Conservation (phyloP, 1,140 invertebrate species). For the Physella acuta region DNA sequence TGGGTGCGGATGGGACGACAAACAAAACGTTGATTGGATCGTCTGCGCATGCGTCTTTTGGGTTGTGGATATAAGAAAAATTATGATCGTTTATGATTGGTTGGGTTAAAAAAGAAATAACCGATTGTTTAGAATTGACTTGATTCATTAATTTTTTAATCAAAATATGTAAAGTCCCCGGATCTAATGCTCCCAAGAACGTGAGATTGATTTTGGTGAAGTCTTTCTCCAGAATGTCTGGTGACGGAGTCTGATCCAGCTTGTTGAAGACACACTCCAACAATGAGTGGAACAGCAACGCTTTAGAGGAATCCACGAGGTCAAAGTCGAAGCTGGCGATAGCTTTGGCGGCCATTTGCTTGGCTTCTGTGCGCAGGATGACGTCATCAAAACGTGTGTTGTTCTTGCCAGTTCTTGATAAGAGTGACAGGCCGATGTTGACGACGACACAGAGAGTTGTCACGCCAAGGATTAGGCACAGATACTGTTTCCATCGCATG, state of each 20-base stretch:
- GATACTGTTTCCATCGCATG: too few relatives aligned
- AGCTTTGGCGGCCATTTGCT: background rate
- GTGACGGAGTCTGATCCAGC: background rate
- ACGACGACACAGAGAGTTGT: too few relatives aligned
- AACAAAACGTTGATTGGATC: slow-evolving; percentile 1
- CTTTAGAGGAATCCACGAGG: background rate
- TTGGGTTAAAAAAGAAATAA: background rate
- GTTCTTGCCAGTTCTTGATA: too few relatives aligned
- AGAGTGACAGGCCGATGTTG: too few relatives aligned
- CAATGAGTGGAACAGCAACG: background rate
- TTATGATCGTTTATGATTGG: slow-evolving; percentile 13
- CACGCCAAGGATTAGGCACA: too few relatives aligned
- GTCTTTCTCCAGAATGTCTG: too few relatives aligned
- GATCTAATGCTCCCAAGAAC: background rate
- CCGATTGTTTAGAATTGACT: background rate
- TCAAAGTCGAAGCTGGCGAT: background rate
- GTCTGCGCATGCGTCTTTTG: background rate
- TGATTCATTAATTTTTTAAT: background rate
- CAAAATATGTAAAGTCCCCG: background rate
- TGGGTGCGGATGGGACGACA: slow-evolving; percentile 1
- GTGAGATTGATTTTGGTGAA: too few relatives aligned
- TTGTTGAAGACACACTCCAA: background rate
- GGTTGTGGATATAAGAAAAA: slow-evolving; percentile 12
- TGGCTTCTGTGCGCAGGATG: too few relatives aligned
- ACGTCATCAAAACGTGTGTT: too few relatives aligned